Conservation (phyloP, 2,113 vertebrate genomes). For the Thamnaconus septentrionalis region DNA sequence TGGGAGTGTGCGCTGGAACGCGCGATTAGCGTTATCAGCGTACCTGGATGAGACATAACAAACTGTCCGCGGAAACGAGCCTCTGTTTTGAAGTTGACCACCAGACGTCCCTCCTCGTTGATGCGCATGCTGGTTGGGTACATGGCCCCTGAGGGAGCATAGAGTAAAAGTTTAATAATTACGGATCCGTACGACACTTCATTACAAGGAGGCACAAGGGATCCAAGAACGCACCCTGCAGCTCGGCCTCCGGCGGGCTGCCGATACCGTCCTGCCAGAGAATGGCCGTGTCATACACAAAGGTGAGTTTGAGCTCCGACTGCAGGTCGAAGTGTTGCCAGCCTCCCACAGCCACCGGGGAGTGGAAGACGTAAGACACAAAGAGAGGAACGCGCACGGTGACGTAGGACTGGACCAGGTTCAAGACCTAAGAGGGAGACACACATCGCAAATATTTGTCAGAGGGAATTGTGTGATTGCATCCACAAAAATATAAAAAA, state of each 20-base stretch:
- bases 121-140: conserved; percentile 80
- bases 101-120: conserved; percentile 74
- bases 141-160: conserved; percentile 69
- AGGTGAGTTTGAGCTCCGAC: conserved; percentile 79
- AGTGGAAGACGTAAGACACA: conserved; percentile 81
- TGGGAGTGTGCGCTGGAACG: not conserved
- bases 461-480: not conserved
- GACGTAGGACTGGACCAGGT: conserved; percentile 79
- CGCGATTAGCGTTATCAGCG: not conserved
- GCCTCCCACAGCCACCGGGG: conserved; percentile 71
- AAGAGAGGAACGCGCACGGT: conserved; percentile 75
- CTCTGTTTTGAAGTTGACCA: conserved; percentile 78
- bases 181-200: not conserved
- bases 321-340: conserved; percentile 84
- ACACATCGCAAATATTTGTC: not conserved
- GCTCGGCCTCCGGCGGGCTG: conserved; percentile 78
- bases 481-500: not conserved
- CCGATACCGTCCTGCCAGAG: conserved; percentile 80
- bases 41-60: conserved; percentile 82
- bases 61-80: conserved; percentile 77
- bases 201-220: conserved; percentile 3
- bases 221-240: conserved; percentile 66
- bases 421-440: conserved; percentile 71
- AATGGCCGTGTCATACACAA: conserved; percentile 81
- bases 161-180: not conserved